A percentile compares a stretch with the other conserved stretches of the same genome.
These are phyloP conservation scores for Actias luna DNA, from an alignment of 2,888 invertebrate species.

Conservation along the genomic window DNA sequence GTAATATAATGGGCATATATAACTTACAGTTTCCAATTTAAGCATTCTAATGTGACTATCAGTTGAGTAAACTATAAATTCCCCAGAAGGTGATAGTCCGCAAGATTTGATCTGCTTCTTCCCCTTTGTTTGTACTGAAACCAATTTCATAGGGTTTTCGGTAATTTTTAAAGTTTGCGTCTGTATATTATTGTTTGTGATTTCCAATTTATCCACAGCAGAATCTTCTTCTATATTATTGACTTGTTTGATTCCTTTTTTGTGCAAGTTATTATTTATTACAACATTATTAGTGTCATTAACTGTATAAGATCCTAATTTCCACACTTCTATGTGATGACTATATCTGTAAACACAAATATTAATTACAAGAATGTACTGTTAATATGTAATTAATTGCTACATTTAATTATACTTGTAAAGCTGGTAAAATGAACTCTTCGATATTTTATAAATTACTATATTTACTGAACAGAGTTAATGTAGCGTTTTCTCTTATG, in stretches of 20 bases:
- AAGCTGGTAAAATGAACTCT: too few relatives aligned
- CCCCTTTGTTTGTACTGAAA: constrained; percentile 85
- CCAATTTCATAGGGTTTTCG: constrained; percentile 84
- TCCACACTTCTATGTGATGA: constrained; percentile 80
- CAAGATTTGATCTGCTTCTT: constrained; percentile 86
- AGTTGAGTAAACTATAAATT: constrained; percentile 89
- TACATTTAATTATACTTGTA: background rate
- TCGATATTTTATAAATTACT: too few relatives aligned
- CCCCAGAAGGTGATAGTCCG: constrained; percentile 86
- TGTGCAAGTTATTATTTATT: constrained; percentile 36
- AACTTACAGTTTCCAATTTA: constrained; percentile 82
- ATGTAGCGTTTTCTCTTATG: too few relatives aligned
- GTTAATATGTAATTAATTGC: constrained; percentile 5
- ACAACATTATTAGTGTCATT: constrained; percentile 82
- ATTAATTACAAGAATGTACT: background rate
- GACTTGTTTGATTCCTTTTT: constrained; percentile 32
- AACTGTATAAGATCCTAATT: constrained; percentile 72
- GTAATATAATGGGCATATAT: too few relatives aligned
- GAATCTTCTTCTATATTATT: constrained; percentile 58
- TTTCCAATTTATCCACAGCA: constrained; percentile 43
- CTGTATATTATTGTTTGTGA: constrained; percentile 36
- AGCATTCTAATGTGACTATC: constrained; percentile 84
- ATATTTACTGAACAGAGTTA: too few relatives aligned
- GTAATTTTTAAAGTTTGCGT: constrained; percentile 59
- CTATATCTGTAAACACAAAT: constrained; percentile 63